phyloP scores from a whole-genome alignment of 1,140 invertebrate genomes.

The Anthonomus grandis region DNA sequence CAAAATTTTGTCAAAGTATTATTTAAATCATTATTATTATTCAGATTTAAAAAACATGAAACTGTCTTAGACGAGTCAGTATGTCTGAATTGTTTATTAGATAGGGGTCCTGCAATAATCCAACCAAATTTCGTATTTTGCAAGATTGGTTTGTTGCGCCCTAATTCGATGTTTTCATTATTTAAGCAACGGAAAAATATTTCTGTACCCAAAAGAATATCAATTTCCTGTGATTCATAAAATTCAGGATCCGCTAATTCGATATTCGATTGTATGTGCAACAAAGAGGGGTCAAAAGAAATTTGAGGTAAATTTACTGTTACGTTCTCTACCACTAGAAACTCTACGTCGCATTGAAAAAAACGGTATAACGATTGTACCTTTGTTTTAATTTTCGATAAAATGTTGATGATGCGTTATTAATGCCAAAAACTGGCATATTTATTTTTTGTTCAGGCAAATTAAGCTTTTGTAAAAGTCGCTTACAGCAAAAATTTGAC shows the following conservation, averaged over 20 bases:
- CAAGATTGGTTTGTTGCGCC: not conserved
- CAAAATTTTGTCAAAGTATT: not conserved
- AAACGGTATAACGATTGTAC: constrained; percentile 1
- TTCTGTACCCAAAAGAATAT: constrained; percentile 26
- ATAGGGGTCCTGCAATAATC: not conserved
- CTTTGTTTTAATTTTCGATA: not conserved
- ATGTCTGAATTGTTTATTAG: not conserved
- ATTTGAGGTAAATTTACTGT: not conserved
- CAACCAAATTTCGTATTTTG: not conserved
- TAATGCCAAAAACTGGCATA: constrained; percentile 5
- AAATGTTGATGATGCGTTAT: not conserved
- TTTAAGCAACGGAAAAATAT: not conserved
- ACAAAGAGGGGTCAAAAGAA: not conserved
- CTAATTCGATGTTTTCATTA: not conserved
- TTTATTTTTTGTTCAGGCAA: not conserved
- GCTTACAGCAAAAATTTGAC: constrained; percentile 6
- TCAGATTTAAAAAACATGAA: not conserved
- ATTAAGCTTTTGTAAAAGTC: not conserved
- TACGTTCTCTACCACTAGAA: not conserved
- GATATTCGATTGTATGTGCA: constrained; percentile 32
- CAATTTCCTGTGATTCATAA: constrained; percentile 26
- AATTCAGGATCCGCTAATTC: constrained; percentile 37
- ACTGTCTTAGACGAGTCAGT: not conserved
- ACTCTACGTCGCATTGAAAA: not conserved
- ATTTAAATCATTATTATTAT: not conserved